Evolutionary conservation across 1,140 invertebrate genomes (phyloP).

Genomic region (Drosophila tristis): DNA sequence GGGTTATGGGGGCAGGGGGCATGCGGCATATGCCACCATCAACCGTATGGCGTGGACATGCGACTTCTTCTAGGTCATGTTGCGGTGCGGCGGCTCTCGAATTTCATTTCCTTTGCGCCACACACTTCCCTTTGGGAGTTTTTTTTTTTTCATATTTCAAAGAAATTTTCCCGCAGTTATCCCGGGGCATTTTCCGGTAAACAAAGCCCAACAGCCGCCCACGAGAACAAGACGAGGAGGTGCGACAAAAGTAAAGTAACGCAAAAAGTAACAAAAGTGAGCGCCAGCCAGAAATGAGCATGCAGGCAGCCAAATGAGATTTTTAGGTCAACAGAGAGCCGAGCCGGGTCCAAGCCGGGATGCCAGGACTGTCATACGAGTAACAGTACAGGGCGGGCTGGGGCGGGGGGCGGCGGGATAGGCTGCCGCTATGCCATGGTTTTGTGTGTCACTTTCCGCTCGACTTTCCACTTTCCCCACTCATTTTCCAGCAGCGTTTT

Average conservation of each 20-base stretch:
- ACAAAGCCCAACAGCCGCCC: constrained; percentile 32
- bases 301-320: constrained; percentile 70
- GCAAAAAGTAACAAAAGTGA: constrained; percentile 58
- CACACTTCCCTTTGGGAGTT: constrained; percentile 32
- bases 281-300: constrained; percentile 67
- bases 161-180: constrained; percentile 51
- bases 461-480: constrained; percentile 49
- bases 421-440: constrained; percentile 27
- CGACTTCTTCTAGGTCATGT: constrained; percentile 55
- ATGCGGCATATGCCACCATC: neutral
- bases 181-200: constrained; percentile 55
- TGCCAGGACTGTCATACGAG: constrained; percentile 46
- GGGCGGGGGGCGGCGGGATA: neutral
- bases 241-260: constrained; percentile 51
- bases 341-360: constrained; percentile 39
- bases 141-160: constrained; percentile 52
- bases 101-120: constrained; percentile 66
- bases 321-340: constrained; percentile 81
- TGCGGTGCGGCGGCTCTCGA: constrained; percentile 22
- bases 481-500: constrained; percentile 15
- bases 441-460: constrained; percentile 70
- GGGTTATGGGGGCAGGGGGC: constrained; percentile 8
- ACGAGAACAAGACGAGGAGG: constrained; percentile 10
- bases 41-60: constrained; percentile 10
- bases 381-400: constrained; percentile 5